Conservation (phyloP, 2,888 invertebrate genomes). For the Cantharis flavilabris region DNA sequence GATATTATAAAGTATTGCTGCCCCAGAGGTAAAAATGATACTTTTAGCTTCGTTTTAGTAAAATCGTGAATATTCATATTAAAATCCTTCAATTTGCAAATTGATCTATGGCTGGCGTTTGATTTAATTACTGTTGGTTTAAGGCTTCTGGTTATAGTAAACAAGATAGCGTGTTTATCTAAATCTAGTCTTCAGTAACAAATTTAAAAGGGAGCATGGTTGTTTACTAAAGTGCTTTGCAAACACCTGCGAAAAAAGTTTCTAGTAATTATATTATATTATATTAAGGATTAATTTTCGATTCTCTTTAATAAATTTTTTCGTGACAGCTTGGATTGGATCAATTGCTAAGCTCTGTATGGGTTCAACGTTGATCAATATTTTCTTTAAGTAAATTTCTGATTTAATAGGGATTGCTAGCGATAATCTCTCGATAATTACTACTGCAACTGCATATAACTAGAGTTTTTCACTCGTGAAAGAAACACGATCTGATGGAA, state of each 20-base stretch:
- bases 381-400: too few relatives aligned
- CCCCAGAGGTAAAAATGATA: background rate
- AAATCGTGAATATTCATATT: background rate
- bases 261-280: conserved; percentile 5
- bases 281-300: conserved; percentile 10
- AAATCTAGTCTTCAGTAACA: conserved; percentile 17
- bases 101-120: background rate
- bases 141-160: conserved; percentile 16
- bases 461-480: too few relatives aligned
- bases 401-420: background rate
- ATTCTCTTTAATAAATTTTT: background rate
- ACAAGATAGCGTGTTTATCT: conserved; percentile 22
- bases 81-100: background rate
- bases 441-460: too few relatives aligned
- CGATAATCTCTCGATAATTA: too few relatives aligned
- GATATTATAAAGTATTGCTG: too few relatives aligned
- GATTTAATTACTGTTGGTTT: conserved; percentile 1
- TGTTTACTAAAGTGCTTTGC: conserved; percentile 26
- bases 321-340: background rate
- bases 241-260: conserved; percentile 11
- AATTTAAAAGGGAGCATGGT: conserved; percentile 28
- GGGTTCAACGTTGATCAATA: too few relatives aligned
- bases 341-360: background rate
- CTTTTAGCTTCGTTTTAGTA: background rate
- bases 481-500: too few relatives aligned